A percentile compares a stretch with the other conserved stretches of the same genome.
These are phyloP conservation scores for Synergus itoensis DNA, from an alignment of 2,888 invertebrate genomes.

Conservation along the genomic window DNA sequence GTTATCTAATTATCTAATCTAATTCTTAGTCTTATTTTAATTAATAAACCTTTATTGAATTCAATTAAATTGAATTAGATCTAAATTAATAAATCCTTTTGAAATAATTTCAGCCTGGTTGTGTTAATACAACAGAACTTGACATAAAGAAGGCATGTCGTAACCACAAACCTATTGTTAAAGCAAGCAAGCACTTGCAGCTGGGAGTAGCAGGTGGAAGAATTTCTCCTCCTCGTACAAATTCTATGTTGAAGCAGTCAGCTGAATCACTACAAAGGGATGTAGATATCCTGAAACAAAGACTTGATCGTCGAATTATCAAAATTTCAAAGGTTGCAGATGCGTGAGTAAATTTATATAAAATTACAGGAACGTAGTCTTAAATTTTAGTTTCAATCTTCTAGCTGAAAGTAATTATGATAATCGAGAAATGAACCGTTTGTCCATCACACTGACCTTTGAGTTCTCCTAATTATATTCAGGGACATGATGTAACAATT, in stretches of 20 bases:
- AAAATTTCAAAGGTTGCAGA: conserved; percentile 96
- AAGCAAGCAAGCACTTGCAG: conserved; percentile 76
- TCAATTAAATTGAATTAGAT: background rate
- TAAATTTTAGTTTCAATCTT: conserved; percentile 16
- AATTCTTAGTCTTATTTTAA: no score
- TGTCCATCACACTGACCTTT: conserved; percentile 19
- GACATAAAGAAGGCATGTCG: conserved; percentile 98
- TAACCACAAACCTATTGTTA: conserved; percentile 78
- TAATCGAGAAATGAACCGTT: background rate
- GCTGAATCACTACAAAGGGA: conserved; percentile 84
- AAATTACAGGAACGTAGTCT: background rate
- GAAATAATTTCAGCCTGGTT: conserved; percentile 88
- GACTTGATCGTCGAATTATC: conserved; percentile 92
- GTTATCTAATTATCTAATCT: no score
- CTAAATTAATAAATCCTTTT: background rate
- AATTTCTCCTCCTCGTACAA: conserved; percentile 80
- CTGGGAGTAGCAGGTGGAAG: conserved; percentile 79
- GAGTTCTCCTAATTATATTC: conserved; percentile 10
- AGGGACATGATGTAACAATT: conserved; percentile 5
- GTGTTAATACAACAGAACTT: conserved; percentile 98
- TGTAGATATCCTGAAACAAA: conserved; percentile 86
- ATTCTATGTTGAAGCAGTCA: conserved; percentile 79
- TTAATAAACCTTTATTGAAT: background rate
- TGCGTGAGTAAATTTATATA: conserved; percentile 84
- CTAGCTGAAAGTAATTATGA: background rate